Evolutionary conservation across 2,797 vertebrate species (phyloP).

Genomic region (Botia almorhae): DNA sequence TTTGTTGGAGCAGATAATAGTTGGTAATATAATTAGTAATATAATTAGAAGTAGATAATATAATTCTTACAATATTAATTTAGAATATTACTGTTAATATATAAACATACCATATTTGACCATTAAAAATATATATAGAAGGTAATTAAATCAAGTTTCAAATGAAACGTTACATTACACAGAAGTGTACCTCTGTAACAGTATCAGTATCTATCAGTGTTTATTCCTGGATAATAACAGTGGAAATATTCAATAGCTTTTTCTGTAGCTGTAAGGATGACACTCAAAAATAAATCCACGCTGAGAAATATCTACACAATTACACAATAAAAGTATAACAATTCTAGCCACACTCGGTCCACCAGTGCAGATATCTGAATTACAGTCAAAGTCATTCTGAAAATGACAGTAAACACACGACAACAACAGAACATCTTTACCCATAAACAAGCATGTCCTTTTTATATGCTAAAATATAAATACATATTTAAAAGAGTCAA

Average conservation of each 20-base stretch:
- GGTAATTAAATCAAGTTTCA: neutral
- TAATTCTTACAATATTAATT: neutral
- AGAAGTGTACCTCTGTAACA: neutral
- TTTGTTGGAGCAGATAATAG: neutral
- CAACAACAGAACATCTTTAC: neutral
- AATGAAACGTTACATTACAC: neutral
- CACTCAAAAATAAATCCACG: neutral
- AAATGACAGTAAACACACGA: conserved; percentile 12
- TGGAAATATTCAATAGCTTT: neutral
- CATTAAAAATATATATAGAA: neutral
- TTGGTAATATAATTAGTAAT: neutral
- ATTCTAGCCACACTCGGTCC: neutral
- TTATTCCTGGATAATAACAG: neutral
- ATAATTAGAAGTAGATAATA: neutral
- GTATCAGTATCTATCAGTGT: neutral
- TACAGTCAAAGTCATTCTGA: neutral
- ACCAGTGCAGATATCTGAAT: conserved; percentile 20
- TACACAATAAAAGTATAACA: neutral
- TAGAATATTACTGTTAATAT: neutral
- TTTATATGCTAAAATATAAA: conserved; percentile 24
- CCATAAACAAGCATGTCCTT: conserved; percentile 3
- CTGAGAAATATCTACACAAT: neutral
- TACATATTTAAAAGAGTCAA: conserved; percentile 7
- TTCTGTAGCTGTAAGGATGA: neutral
- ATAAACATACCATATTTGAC: neutral